A percentile compares a stretch with the other conserved stretches of the same genome.
Evolutionary conservation across 2,797 vertebrate genomes (phyloP).

Genomic region (Anguilla marmorata): DNA sequence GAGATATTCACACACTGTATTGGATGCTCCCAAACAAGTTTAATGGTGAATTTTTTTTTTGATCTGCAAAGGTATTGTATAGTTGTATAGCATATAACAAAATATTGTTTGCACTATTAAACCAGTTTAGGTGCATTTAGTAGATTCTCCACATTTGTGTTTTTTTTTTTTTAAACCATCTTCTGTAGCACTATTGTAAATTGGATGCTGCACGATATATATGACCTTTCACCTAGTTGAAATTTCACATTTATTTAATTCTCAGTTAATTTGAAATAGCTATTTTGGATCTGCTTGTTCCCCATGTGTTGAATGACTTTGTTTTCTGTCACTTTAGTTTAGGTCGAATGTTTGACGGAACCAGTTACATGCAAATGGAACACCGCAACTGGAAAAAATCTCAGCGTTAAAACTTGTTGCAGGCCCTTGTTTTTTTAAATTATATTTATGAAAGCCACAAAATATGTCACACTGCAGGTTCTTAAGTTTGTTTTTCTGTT

Average conservation of each 20-base stretch:
- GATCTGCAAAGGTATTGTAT: not conserved
- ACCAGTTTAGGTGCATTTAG: not conserved
- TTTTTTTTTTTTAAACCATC: not conserved
- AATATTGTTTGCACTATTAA: not conserved
- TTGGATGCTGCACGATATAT: not conserved
- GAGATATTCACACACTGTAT: not conserved
- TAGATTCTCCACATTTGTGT: not conserved
- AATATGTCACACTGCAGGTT: not conserved
- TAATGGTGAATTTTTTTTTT: not conserved
- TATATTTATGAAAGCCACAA: not conserved
- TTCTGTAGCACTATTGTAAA: not conserved
- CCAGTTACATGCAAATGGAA: not conserved
- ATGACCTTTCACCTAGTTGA: not conserved
- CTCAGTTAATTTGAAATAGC: not conserved
- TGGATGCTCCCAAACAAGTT: not conserved
- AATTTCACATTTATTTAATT: not conserved
- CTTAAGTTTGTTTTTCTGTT: conserved; percentile 3
- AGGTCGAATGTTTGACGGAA: not conserved
- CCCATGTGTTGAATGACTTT: not conserved
- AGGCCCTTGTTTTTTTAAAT: not conserved
- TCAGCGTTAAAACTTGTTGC: not conserved
- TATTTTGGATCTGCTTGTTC: not conserved
- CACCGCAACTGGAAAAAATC: not conserved
- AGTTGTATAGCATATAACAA: not conserved
- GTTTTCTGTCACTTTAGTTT: not conserved